These are phyloP conservation scores for Lepidocyrtoides sp. DNA, from an alignment of 2,888 invertebrate species.

Conservation along the genomic window DNA sequence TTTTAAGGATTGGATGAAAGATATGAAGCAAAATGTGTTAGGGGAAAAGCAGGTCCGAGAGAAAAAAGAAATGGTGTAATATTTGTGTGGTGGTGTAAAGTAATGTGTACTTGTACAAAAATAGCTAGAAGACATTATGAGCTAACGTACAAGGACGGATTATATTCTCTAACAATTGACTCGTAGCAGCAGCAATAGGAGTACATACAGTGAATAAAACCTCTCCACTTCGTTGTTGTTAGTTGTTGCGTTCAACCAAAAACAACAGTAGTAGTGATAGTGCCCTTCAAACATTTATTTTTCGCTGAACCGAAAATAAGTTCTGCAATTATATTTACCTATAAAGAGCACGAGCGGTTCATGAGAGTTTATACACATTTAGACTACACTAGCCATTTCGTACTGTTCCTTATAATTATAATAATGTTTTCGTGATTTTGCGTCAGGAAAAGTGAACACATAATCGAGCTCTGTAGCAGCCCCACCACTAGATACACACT, in stretches of 20 bases:
- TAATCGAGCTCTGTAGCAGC: neutral
- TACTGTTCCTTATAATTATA: conserved; percentile 13
- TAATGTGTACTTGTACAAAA: conserved; percentile 43
- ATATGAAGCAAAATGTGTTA: neutral
- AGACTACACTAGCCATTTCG: neutral
- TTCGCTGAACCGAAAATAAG: neutral
- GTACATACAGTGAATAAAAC: neutral
- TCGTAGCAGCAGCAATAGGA: neutral
- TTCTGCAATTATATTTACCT: neutral
- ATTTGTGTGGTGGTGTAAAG: conserved; percentile 1
- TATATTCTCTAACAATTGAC: no score
- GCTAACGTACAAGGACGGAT: neutral
- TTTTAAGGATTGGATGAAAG: neutral
- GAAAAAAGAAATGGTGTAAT: neutral
- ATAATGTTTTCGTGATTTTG: conserved; percentile 58
- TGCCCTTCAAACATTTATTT: conserved; percentile 21
- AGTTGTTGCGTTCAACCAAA: neutral
- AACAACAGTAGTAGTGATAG: neutral
- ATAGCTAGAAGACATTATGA: conserved; percentile 35
- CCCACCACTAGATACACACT: neutral
- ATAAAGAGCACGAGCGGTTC: neutral
- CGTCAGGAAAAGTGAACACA: conserved; percentile 50
- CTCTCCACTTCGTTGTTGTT: neutral
- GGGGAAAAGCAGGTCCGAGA: neutral
- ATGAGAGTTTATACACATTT: neutral